Base-by-base conservation (phyloP, 2,797 vertebrate genomes). In the Coracias cyanogaster region DNA sequence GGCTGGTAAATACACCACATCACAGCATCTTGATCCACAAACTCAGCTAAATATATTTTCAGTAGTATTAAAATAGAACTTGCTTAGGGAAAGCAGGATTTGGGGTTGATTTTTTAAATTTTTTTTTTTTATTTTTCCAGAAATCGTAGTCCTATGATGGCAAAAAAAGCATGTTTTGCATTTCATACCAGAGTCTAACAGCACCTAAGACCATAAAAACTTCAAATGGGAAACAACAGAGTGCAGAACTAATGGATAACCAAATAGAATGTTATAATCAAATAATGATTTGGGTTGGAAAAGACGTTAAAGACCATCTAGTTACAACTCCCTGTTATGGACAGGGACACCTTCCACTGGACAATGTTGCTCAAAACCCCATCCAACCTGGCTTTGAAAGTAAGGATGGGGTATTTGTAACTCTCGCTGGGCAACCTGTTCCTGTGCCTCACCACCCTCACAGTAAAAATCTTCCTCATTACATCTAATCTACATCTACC, bases 21-120 rank as follows among this genome's bases (percentile, higher is more conserved):
- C 28, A 17, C 1, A 1, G 12, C 52, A 46, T 90, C 82, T 90
- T 0, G 0, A 29, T 65, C 10, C 24, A 46, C 37, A 78, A 11
- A 65, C 5, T 6, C 20, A 85, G 48, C 5, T 46, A 67, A 76
- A 67, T 14, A 9, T 84, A 25, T 76, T 90, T 71, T 57, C 45
- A 74, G 10, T 18, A 22, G 15, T 79, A 17, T 35, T 69, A 46
- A 89, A 90, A 82, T 15, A 72, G 15, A 82, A 46, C 26, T 58
- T 89, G 18, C 7, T 55, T 61, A 46, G 54, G 28, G 41, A 83
- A 82, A 90, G n/a, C 1, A n/a, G 7, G 29, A 46, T 73, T 82
- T 79, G 22, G 1, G 33, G 37, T 84, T 70, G 12, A n/a, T 14
- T 2, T n/a, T 60, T 43, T 84, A 66, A 10, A n/a, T 14, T 2